phyloP scores from a whole-genome alignment of 35 echinoderm and acorn worm genomes.

The Holothuria glaberrima region DNA sequence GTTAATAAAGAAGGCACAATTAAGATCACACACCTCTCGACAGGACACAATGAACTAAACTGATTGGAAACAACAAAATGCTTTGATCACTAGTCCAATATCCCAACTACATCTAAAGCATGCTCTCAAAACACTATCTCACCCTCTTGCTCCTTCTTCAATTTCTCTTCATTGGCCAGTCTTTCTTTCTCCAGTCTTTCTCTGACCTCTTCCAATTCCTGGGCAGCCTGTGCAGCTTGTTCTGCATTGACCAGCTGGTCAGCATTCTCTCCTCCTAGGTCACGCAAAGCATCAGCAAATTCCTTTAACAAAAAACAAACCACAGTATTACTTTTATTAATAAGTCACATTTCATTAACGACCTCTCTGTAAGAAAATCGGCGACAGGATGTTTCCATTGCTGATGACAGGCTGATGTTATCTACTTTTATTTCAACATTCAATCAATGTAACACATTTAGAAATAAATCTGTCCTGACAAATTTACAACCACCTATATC shows the following conservation, averaged over 20 bases:
- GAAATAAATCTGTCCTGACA: neutral
- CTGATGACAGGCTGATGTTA: too few species aligned
- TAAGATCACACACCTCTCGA: too few species aligned
- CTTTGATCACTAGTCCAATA: neutral
- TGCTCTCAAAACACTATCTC: neutral
- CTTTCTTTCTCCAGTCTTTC: constrained; percentile 82
- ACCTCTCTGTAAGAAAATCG: too few species aligned
- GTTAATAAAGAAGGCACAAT: too few species aligned
- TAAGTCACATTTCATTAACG: too few species aligned
- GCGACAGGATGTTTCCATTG: too few species aligned
- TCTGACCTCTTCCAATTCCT: constrained; percentile 88
- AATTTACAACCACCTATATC: too few species aligned
- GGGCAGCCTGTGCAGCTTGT: constrained; percentile 83
- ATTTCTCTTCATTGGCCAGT: constrained; percentile 82
- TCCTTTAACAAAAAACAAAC: constrained; percentile 35
- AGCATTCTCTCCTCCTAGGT: constrained; percentile 74
- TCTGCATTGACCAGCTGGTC: constrained; percentile 90
- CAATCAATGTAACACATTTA: neutral
- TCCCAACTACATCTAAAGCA: neutral
- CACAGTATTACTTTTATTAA: too few species aligned
- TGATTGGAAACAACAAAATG: too few species aligned
- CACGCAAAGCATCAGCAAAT: constrained; percentile 89
- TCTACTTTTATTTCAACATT: neutral
- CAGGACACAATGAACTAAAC: neutral
- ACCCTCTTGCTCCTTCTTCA: constrained; percentile 92